phyloP scores from a whole-genome alignment of 2,113 vertebrate genomes.

The Nothoprocta perdicaria region DNA sequence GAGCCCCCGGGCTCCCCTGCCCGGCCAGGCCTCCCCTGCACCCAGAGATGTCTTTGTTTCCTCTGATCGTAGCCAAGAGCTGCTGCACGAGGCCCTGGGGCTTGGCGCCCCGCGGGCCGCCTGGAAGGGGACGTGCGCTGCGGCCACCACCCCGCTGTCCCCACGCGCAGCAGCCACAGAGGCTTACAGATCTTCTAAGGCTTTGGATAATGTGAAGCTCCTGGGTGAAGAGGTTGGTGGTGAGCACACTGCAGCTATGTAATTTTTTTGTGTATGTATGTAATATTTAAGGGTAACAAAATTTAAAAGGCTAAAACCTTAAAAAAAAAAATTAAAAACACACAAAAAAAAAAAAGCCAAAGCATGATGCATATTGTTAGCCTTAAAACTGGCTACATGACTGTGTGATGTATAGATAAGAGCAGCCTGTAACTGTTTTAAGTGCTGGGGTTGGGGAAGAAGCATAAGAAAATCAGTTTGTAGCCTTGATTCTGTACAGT shows the following conservation, averaged over 20 bases:
- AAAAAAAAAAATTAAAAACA: constrained; percentile 65
- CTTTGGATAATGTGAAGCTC: constrained; percentile 89
- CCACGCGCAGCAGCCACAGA: constrained; percentile 56
- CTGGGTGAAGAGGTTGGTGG: constrained; percentile 68
- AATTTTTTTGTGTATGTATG: constrained; percentile 86
- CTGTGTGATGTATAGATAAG: constrained; percentile 84
- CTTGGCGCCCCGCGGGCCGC: neutral
- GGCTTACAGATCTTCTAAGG: constrained; percentile 82
- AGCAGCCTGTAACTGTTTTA: constrained; percentile 66
- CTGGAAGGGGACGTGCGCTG: neutral
- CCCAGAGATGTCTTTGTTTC: neutral
- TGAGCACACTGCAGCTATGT: constrained; percentile 81
- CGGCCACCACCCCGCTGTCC: neutral
- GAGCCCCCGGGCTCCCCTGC: neutral
- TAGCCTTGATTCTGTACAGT: constrained; percentile 87
- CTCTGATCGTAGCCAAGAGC: neutral
- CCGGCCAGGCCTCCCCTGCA: accelerated
- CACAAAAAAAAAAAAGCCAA: constrained; percentile 84
- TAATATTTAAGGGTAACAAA: constrained; percentile 84
- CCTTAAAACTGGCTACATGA: constrained; percentile 85
- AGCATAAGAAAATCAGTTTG: constrained; percentile 76
- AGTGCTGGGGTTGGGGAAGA: constrained; percentile 46
- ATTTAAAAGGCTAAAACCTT: constrained; percentile 69
- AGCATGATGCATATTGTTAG: constrained; percentile 94
- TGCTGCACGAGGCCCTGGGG: constrained; percentile 13